A percentile compares a stretch with the other conserved stretches of the same genome.
Evolutionary conservation across 1,140 invertebrate species (phyloP).

Genomic region (Octopus sinensis): DNA sequence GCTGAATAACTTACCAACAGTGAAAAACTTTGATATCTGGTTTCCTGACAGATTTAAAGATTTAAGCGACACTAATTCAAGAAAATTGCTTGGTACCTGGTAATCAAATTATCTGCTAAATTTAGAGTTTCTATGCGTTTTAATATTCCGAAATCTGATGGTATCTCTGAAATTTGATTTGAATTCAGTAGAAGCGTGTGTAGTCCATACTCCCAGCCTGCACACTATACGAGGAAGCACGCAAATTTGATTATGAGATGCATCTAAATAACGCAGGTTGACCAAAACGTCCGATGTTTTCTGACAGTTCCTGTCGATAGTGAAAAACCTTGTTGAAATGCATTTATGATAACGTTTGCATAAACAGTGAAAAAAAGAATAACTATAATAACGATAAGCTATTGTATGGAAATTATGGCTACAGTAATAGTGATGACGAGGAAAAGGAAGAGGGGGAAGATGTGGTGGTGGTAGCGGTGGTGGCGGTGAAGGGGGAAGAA

Average conservation of each 20-base stretch:
- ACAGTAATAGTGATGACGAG: too few species aligned
- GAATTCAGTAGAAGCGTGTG: neutral
- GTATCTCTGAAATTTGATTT: neutral
- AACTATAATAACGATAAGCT: too few species aligned
- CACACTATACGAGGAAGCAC: neutral
- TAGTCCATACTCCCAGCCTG: conserved; percentile 6
- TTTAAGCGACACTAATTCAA: neutral
- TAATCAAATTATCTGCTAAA: neutral
- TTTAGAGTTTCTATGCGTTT: neutral
- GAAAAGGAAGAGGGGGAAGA: too few species aligned
- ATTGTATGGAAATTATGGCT: too few species aligned
- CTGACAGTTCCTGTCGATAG: neutral
- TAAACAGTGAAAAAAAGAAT: too few species aligned
- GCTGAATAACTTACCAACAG: conserved; percentile 34
- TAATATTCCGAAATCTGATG: neutral
- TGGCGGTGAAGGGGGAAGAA: too few species aligned
- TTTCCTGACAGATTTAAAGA: neutral
- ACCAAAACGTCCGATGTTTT: neutral
- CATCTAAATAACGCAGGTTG: neutral
- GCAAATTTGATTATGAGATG: neutral
- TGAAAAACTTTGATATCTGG: neutral
- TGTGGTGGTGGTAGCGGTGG: too few species aligned
- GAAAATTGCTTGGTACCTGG: neutral
- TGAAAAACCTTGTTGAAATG: too few species aligned
- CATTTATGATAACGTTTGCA: too few species aligned